Conservation (phyloP, 2,797 vertebrate genomes). For the Sebastes kiyomatsui region DNA sequence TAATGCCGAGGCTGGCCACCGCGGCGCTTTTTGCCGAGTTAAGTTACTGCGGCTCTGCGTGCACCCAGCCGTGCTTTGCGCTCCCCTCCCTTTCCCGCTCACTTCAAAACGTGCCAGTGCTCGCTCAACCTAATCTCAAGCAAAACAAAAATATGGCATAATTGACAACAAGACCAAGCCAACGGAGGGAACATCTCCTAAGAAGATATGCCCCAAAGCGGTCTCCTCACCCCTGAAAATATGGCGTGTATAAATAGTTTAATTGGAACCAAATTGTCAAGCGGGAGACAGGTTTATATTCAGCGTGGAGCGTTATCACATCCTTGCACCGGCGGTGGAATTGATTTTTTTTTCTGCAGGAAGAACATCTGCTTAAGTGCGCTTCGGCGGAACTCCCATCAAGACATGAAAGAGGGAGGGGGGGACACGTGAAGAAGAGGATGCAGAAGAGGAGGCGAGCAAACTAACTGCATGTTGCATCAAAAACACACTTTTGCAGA, state of each 20-base stretch:
- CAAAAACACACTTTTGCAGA: conserved; percentile 44
- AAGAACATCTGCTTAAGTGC: conserved; percentile 76
- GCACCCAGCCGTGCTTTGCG: not conserved
- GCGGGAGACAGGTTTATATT: conserved; percentile 72
- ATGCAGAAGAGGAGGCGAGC: conserved; percentile 40
- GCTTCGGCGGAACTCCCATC: conserved; percentile 63
- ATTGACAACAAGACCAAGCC: conserved; percentile 45
- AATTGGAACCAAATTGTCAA: conserved; percentile 78
- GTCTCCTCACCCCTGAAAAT: conserved; percentile 63
- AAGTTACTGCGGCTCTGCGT: conserved; percentile 6
- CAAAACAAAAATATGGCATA: conserved; percentile 60
- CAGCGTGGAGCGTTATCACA: conserved; percentile 65
- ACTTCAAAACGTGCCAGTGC: conserved; percentile 20
- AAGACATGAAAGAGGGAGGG: conserved; percentile 48
- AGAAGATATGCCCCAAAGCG: conserved; percentile 62
- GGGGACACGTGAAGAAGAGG: conserved; percentile 5
- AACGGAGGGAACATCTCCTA: conserved; percentile 45
- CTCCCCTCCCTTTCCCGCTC: not conserved
- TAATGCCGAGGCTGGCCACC: not conserved
- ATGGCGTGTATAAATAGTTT: conserved; percentile 72
- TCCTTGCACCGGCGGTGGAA: conserved; percentile 67
- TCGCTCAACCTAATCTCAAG: conserved; percentile 39
- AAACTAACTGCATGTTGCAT: conserved; percentile 45
- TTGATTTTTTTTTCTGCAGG: conserved; percentile 59
- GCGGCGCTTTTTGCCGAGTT: not conserved